phyloP scores from a whole-genome alignment of 2,113 vertebrate genomes.

The Bufo gargarizans region DNA sequence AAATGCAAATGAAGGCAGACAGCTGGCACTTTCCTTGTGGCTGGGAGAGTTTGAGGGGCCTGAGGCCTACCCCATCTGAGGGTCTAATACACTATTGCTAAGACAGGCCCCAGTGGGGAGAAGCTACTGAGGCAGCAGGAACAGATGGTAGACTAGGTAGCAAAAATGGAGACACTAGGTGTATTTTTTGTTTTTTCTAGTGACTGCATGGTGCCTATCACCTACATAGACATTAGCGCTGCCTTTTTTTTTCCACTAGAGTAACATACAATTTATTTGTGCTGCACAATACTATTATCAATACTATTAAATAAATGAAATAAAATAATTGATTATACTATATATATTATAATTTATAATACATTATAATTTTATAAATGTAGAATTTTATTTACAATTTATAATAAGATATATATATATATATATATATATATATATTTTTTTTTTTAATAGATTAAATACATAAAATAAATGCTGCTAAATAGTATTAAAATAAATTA shows the following conservation, averaged over 20 bases:
- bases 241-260: neutral
- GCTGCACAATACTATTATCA: no score
- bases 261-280: neutral
- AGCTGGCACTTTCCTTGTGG: conserved; percentile 89
- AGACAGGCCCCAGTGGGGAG: conserved; percentile 82
- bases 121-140: conserved; percentile 77
- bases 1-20: conserved; percentile 97
- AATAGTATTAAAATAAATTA: neutral
- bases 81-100: conserved; percentile 77
- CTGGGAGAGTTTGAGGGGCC: conserved; percentile 87
- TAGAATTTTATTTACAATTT: no score
- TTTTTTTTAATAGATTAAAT: neutral
- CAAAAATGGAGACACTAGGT: conserved; percentile 68
- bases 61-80: conserved; percentile 83
- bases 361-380: no score
- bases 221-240: neutral
- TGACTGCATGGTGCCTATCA: conserved; percentile 56
- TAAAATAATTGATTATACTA: no score
- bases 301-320: no score
- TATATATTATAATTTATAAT: no score
- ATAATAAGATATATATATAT: no score
- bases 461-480: neutral
- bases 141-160: conserved; percentile 83
- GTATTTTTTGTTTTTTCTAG: conserved; percentile 61
- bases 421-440: no score